Base-by-base conservation (phyloP, 2,888 invertebrate genomes). In the Cryptophagus acutangulus region DNA sequence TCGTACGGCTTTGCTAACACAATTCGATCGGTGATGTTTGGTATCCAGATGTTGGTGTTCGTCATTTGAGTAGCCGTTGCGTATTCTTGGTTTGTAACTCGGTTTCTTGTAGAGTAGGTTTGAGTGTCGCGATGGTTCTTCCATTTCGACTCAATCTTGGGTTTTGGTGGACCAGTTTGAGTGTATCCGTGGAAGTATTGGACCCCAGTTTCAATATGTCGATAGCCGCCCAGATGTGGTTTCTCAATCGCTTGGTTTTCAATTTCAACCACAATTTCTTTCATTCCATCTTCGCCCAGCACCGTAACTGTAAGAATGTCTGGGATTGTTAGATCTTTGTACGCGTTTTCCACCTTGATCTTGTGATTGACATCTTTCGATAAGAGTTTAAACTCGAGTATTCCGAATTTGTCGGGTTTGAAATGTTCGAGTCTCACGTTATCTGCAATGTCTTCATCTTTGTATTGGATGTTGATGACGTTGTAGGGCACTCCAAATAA, bases 161-260 rank as follows among this genome's bases (percentile, higher is more conserved):
- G 74, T 2, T 70, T 65, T 36, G 73, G 74, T 26, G 81, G 82
- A 0, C 79, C 80, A 2, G 92, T 92, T 71, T 93, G 92, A 0
- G 87, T 81, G 47, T 77, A 81, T 2, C 89, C 92, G 69, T 94
- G 84, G 54, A 87, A 80, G 63, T 83, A 93, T 55, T 83, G 77
- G 5, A 75, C 66, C 14, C 82, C 81, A 39, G 82, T 86, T 36
- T 74, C 62, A 51, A 76, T 77, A 65, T 93, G 78, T 43, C 76
- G 74, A 68, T 84, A 93, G 18, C 93, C 93, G 36, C 91, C 89
- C 51, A 84, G 68, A 70, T 81, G 87, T 0, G 88, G 87, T 61
- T 91, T 92, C 26, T 73, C 61, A 24, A 83, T 81, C 1, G 70
- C 61, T 25, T 72, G 68, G 54, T 78, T 75, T 51, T 76, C 74